phyloP scores from a whole-genome alignment of 2,797 vertebrate genomes.

The Huso huso region DNA sequence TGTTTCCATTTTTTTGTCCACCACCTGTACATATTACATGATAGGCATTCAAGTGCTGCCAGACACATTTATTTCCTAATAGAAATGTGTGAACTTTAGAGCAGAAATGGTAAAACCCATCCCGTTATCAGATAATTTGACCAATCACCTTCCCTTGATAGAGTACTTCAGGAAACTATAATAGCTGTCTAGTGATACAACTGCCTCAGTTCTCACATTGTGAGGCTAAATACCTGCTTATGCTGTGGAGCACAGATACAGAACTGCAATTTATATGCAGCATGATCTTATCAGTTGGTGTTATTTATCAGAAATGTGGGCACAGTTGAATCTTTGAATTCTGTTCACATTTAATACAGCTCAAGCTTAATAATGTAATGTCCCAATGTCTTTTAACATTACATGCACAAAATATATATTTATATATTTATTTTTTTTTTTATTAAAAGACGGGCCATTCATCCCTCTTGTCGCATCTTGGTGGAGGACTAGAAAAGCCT shows the following conservation, averaged over 20 bases:
- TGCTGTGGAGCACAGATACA: neutral
- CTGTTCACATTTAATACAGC: neutral
- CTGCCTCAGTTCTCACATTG: neutral
- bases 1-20: too few species aligned
- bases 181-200: neutral
- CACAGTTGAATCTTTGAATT: neutral
- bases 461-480: too few species aligned
- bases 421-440: too few species aligned
- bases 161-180: slow-evolving; percentile 1
- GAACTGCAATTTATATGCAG: neutral
- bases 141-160: slow-evolving; percentile 1
- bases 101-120: neutral
- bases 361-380: neutral
- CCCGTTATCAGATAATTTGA: neutral
- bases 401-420: neutral
- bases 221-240: slow-evolving; percentile 1
- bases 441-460: too few species aligned
- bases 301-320: slow-evolving; percentile 4
- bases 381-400: neutral
- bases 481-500: too few species aligned
- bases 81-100: neutral
- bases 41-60: neutral
- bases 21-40: neutral
- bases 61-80: neutral
- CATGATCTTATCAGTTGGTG: slow-evolving; percentile 1